Evolutionary conservation across 2,888 invertebrate genomes (phyloP), one percentile per base, ranked within the genome.

Genomic region (Leucophenga maculata): DNA sequence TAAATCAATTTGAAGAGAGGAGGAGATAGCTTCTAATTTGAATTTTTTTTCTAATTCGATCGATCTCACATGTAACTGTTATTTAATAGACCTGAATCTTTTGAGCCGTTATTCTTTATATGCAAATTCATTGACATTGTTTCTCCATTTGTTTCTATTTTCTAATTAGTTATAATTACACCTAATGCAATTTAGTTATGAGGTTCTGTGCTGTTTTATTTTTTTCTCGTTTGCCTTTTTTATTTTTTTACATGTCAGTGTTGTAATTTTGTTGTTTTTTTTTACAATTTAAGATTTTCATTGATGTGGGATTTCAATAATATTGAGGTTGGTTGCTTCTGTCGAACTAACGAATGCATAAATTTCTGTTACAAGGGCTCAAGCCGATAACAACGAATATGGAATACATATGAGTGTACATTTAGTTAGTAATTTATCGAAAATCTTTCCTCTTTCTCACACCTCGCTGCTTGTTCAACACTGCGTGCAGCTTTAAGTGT

Each of bases 111-210:
- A n/a, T n/a, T n/a, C n/a, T 26, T 3, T 26, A 4, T 26, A 39
- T 39, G 39, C 3, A 39, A 39, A 39, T 39, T 3, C 4, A 26
- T 26, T 26, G 26, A 26, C 39, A 39, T 60, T 69, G 69, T 70
- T 71, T 68, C 73, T 62, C 46, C 59, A 55, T 70, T 75, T 71
- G 75, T 72, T 59, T 67, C 18, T 18, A 32, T 77, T 74, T 77
- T 77, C 77, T 81, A 86, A 86, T 85, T 83, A 84, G 85, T 83
- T 86, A 81, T 87, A 86, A 87, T 85, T 80, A 86, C 85, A 78
- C 80, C 77, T 87, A 86, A 86, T 86, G 86, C 85, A 86, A 86
- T 86, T 86, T 86, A 78, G 81, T 80, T 78, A 79, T 75, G 80
- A 76, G 83, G 76, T 72, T 79, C 68, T 79, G 72, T 72, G 76